phyloP scores from a whole-genome alignment of 2,797 vertebrate species.

The Holocentrus rufus region DNA sequence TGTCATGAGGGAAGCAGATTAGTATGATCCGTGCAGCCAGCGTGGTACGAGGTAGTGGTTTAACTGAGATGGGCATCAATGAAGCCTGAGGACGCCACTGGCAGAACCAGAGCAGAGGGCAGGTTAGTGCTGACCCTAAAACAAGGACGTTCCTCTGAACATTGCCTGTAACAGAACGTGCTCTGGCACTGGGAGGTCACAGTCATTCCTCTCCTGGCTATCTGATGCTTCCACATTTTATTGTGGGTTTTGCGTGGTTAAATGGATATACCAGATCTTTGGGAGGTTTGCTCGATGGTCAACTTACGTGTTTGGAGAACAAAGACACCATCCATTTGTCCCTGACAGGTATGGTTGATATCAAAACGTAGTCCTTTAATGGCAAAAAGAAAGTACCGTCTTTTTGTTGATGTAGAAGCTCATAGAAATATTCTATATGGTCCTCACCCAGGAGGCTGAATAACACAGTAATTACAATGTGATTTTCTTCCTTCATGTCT shows the following conservation, averaged over 20 bases:
- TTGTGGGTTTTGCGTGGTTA: background rate
- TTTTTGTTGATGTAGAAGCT: background rate
- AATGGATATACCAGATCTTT: background rate
- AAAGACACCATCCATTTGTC: too few relatives aligned
- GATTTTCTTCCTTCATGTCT: background rate
- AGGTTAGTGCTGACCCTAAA: slow-evolving; percentile 33
- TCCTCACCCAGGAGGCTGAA: too few relatives aligned
- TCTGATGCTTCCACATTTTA: slow-evolving; percentile 4
- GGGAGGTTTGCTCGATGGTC: too few relatives aligned
- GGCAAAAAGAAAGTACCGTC: background rate
- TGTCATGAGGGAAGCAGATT: slow-evolving; percentile 53
- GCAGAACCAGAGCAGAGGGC: slow-evolving; percentile 22
- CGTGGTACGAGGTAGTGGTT: slow-evolving; percentile 44
- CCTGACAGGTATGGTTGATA: background rate
- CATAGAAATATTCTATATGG: background rate
- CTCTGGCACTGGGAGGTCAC: background rate
- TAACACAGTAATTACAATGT: too few relatives aligned
- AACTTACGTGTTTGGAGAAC: too few relatives aligned
- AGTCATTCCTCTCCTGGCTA: background rate
- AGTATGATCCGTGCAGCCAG: slow-evolving; percentile 43
- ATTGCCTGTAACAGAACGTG: background rate
- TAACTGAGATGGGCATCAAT: slow-evolving; percentile 21
- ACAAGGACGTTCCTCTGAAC: slow-evolving; percentile 17
- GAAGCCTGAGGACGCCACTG: slow-evolving; percentile 33
- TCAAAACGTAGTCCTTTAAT: background rate